These are phyloP conservation scores for Tinea semifulvella DNA, from an alignment of 2,888 invertebrate genomes.

Conservation along the genomic window DNA sequence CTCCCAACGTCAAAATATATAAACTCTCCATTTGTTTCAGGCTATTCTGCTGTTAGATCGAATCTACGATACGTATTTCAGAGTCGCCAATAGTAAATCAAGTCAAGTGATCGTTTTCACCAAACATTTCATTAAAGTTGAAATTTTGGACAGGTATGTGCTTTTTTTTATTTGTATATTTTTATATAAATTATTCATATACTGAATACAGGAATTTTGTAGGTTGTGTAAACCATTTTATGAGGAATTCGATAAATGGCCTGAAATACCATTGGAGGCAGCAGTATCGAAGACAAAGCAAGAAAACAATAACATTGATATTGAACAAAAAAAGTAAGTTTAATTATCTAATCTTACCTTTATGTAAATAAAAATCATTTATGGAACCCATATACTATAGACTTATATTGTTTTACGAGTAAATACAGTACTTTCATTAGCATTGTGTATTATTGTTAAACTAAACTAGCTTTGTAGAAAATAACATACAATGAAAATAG, in stretches of 20 bases:
- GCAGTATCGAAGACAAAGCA: constrained; percentile 36
- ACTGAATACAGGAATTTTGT: constrained; percentile 21
- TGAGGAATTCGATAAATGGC: constrained; percentile 72
- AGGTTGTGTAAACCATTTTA: constrained; percentile 69
- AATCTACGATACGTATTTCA: constrained; percentile 67
- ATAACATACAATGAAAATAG: too few species aligned
- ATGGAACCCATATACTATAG: too few species aligned
- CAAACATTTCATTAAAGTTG: constrained; percentile 77
- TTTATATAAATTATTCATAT: too few species aligned
- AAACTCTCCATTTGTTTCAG: constrained; percentile 37
- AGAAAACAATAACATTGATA: not conserved
- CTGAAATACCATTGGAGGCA: constrained; percentile 57
- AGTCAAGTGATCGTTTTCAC: constrained; percentile 69
- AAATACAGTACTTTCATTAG: too few species aligned
- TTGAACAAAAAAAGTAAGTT: constrained; percentile 2
- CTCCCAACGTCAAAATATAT: not conserved
- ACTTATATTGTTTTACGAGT: too few species aligned
- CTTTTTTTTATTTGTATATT: constrained; percentile 11
- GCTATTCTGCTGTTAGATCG: constrained; percentile 73
- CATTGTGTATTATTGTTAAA: too few species aligned
- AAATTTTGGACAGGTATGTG: constrained; percentile 71
- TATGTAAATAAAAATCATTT: too few species aligned
- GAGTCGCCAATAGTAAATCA: constrained; percentile 45
- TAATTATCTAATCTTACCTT: not conserved
- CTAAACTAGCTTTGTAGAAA: too few species aligned